phyloP scores from a whole-genome alignment of 2,797 vertebrate species.

The Coracias cyanogaster region DNA sequence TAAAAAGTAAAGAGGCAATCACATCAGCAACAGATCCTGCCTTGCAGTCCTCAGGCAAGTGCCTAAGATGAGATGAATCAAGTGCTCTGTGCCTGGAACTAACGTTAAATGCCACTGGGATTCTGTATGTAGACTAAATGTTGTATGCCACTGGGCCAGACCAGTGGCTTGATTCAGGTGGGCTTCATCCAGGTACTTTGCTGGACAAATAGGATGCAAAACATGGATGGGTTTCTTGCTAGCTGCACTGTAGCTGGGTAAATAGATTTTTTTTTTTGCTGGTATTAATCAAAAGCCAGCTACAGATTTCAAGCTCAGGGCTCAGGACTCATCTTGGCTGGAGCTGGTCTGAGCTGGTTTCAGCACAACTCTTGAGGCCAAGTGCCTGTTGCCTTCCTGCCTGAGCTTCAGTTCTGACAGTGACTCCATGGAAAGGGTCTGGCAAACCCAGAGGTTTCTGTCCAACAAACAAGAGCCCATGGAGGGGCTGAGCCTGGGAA shows the following conservation, averaged over 20 bases:
- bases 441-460: fast-evolving
- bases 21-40: neutral
- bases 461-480: neutral
- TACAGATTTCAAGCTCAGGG: neutral
- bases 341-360: neutral
- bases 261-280: neutral
- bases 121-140: fast-evolving
- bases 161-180: neutral
- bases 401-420: neutral
- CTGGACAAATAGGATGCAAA: neutral
- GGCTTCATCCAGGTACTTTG: neutral
- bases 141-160: neutral
- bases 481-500: neutral
- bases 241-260: fast-evolving
- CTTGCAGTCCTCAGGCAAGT: neutral
- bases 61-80: neutral
- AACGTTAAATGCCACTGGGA: neutral
- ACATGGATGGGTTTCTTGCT: neutral
- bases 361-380: fast-evolving
- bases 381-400: neutral
- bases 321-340: neutral
- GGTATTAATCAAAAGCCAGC: neutral
- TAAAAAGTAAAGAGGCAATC: neutral
- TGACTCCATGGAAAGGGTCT: neutral
- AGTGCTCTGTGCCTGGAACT: neutral